A percentile compares a stretch with the other conserved stretches of the same genome.
Evolutionary conservation across 2,113 vertebrate species (phyloP).

Genomic region (Dascyllus trimaculatus): DNA sequence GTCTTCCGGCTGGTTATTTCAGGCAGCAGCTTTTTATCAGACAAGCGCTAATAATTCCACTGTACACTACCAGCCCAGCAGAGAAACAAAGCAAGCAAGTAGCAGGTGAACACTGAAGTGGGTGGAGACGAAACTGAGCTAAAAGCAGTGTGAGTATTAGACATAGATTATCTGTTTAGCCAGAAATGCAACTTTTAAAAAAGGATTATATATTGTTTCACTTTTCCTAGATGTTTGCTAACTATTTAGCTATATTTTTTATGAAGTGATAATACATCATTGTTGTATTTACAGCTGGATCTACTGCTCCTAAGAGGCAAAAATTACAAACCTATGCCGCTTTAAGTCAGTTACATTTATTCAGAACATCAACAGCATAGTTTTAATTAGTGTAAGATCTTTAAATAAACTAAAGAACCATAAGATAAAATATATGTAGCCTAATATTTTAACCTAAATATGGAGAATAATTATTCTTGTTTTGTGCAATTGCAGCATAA

Average conservation of each 20-base stretch:
- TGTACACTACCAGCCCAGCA: neutral
- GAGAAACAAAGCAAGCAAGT: neutral
- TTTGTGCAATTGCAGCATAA: neutral
- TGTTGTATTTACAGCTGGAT: too few species aligned
- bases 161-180: neutral
- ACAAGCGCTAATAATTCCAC: neutral
- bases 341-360: too few species aligned
- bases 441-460: neutral
- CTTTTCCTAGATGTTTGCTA: too few species aligned
- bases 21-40: neutral
- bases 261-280: too few species aligned
- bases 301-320: too few species aligned
- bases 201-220: too few species aligned
- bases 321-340: too few species aligned
- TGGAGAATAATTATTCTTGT: neutral
- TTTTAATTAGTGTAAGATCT: neutral
- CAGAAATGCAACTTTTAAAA: too few species aligned
- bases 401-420: neutral
- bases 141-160: neutral
- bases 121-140: neutral
- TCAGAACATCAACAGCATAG: too few species aligned
- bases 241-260: too few species aligned
- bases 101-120: neutral
- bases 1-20: neutral
- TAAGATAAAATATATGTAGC: neutral